Evolutionary conservation across 1,140 invertebrate genomes (phyloP).

Genomic region (Diorhabda elongata): DNA sequence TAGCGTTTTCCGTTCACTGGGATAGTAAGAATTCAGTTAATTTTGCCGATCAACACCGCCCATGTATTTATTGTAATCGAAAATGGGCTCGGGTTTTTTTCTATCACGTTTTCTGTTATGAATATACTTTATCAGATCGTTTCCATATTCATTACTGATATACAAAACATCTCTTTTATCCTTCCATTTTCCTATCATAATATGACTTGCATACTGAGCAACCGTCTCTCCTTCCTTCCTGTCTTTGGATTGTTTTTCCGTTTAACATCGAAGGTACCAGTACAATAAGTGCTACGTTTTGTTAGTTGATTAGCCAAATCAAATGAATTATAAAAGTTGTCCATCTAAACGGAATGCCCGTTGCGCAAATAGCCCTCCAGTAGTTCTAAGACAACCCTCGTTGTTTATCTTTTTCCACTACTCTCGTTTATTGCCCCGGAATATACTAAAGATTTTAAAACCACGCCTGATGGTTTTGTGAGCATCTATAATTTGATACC

Average conservation of each 20-base stretch:
- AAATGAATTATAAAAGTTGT: slow-evolving; percentile 15
- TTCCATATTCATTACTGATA: slow-evolving; percentile 23
- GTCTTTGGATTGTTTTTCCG: slow-evolving; percentile 12
- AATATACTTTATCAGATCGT: slow-evolving; percentile 29
- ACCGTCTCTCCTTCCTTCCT: slow-evolving; percentile 39
- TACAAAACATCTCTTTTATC: slow-evolving; percentile 5
- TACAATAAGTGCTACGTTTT: slow-evolving; percentile 33
- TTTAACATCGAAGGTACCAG: slow-evolving; percentile 39
- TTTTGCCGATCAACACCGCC: slow-evolving; percentile 38
- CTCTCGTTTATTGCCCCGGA: slow-evolving; percentile 5
- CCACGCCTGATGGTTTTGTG: slow-evolving; percentile 12
- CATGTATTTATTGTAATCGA: slow-evolving; percentile 41
- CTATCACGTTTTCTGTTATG: slow-evolving; percentile 30
- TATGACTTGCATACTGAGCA: slow-evolving; percentile 30
- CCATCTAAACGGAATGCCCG: slow-evolving; percentile 10
- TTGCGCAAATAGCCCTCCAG: slow-evolving; percentile 32
- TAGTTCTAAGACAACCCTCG: slow-evolving; percentile 38
- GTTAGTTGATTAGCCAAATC: background rate
- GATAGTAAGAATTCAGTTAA: slow-evolving; percentile 42
- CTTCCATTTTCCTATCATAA: slow-evolving; percentile 20
- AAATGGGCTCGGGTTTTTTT: slow-evolving; percentile 35
- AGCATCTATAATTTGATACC: slow-evolving; percentile 25
- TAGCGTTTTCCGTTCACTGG: slow-evolving; percentile 38
- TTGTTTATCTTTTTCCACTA: slow-evolving; percentile 27
- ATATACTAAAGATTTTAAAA: slow-evolving; percentile 19